Evolutionary conservation across 92 coral and sea anemone species (phyloP).

Genomic region (Epizoanthus fatuus): DNA sequence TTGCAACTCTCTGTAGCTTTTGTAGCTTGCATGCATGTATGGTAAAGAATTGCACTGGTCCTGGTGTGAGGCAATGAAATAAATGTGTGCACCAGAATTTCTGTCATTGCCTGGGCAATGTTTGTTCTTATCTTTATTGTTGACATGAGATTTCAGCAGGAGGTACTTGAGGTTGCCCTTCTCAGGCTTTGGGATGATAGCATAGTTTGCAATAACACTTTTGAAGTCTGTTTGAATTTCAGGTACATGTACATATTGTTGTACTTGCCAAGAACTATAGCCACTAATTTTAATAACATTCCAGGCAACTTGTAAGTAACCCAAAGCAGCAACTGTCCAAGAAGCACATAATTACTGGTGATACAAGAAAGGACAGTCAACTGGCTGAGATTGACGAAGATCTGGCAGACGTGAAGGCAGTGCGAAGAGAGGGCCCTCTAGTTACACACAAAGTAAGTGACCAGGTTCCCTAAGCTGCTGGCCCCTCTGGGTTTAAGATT

Average conservation of each 20-base stretch:
- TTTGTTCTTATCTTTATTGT: no score
- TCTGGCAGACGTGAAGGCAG: slow-evolving; percentile 45
- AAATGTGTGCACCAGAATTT: no score
- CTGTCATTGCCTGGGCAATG: no score
- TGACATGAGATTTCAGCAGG: background rate
- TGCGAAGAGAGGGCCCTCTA: slow-evolving; percentile 15
- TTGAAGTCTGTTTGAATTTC: background rate
- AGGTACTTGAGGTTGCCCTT: background rate
- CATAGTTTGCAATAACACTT: no score
- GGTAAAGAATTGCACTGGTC: no score
- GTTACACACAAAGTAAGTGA: slow-evolving; percentile 14
- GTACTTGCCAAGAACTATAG: background rate
- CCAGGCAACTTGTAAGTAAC: slow-evolving; percentile 39
- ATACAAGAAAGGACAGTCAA: slow-evolving; percentile 29
- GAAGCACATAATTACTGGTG: slow-evolving; percentile 15
- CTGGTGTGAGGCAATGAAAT: no score
- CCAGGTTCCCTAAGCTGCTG: background rate
- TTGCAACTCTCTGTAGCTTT: no score
- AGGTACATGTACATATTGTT: background rate
- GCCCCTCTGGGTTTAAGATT: no score
- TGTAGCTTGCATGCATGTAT: no score
- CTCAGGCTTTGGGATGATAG: background rate
- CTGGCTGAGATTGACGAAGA: slow-evolving; percentile 43
- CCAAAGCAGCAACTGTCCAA: slow-evolving; percentile 39
- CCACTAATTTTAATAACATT: background rate